Conservation (phyloP, 37 sponge, comb jelly and placozoan species). For the Axinella damicornis region DNA sequence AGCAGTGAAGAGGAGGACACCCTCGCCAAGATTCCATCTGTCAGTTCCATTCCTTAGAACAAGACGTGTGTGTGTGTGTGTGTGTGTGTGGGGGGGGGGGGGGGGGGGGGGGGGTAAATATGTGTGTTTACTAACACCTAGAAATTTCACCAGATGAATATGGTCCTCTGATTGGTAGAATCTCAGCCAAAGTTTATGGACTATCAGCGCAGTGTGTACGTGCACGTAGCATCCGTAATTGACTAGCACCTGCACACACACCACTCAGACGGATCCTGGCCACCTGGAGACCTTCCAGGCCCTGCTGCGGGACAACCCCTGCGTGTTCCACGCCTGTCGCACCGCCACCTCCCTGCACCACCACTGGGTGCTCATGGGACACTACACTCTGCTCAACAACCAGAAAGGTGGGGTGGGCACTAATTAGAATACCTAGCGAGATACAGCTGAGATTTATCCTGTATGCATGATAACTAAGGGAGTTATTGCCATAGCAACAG, state of each 20-base stretch:
- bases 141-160: too few relatives aligned
- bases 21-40: constrained; percentile 77
- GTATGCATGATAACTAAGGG: too few relatives aligned
- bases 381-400: constrained; percentile 81
- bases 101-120: too few relatives aligned
- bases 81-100: too few relatives aligned
- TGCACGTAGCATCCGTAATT: not conserved
- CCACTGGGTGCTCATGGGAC: constrained; percentile 95
- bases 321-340: constrained; percentile 82
- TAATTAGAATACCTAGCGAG: too few relatives aligned
- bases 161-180: too few relatives aligned
- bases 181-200: too few relatives aligned
- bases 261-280: constrained; percentile 69
- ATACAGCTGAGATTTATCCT: too few relatives aligned
- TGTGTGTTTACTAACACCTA: too few relatives aligned
- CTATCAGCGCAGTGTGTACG: too few relatives aligned
- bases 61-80: too few relatives aligned
- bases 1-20: constrained; percentile 88
- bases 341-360: constrained; percentile 86
- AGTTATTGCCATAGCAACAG: too few relatives aligned
- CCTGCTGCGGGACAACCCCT: constrained; percentile 65
- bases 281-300: constrained; percentile 78
- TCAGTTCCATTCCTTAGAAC: constrained; percentile 43
- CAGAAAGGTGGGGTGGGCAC: constrained; percentile 70
- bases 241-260: not conserved